These are phyloP conservation scores for Cotesia glomerata DNA, from an alignment of 1,140 invertebrate genomes.

Conservation along the genomic window DNA sequence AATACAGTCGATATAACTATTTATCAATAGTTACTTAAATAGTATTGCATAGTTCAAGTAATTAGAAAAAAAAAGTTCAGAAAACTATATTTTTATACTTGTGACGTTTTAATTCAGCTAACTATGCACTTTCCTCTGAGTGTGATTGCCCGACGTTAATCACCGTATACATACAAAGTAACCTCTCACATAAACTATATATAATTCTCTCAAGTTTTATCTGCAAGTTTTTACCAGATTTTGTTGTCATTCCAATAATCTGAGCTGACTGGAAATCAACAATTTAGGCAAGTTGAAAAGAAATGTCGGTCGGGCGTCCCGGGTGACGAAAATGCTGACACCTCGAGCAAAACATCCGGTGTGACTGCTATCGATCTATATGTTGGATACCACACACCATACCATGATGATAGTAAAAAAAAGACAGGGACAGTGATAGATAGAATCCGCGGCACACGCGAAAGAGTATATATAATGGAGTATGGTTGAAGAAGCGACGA, in stretches of 20 bases:
- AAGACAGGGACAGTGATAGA: neutral
- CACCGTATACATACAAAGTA: neutral
- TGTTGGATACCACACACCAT: conserved; percentile 16
- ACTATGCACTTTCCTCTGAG: too few species aligned
- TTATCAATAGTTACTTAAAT: too few species aligned
- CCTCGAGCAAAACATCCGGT: conserved; percentile 12
- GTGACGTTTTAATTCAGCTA: too few species aligned
- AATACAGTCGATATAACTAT: too few species aligned
- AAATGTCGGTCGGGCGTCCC: neutral
- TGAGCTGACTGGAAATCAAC: too few species aligned
- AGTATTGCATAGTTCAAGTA: too few species aligned
- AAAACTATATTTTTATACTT: too few species aligned
- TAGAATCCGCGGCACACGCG: neutral
- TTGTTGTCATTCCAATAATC: too few species aligned
- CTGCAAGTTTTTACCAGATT: conserved; percentile 17
- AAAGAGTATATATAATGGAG: conserved; percentile 24
- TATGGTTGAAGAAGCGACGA: conserved; percentile 39
- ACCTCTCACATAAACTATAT: neutral
- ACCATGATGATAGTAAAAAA: conserved; percentile 10
- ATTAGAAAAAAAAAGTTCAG: too few species aligned
- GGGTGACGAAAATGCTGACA: conserved; percentile 10
- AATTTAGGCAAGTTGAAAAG: too few species aligned
- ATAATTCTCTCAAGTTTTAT: conserved; percentile 3
- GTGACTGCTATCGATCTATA: conserved; percentile 23
- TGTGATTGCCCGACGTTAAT: neutral